Percentiles rank a stretch among this genome's conserved stretches.
phyloP scores from a whole-genome alignment of 1,140 invertebrate genomes.

The Saccostrea cuccullata region DNA sequence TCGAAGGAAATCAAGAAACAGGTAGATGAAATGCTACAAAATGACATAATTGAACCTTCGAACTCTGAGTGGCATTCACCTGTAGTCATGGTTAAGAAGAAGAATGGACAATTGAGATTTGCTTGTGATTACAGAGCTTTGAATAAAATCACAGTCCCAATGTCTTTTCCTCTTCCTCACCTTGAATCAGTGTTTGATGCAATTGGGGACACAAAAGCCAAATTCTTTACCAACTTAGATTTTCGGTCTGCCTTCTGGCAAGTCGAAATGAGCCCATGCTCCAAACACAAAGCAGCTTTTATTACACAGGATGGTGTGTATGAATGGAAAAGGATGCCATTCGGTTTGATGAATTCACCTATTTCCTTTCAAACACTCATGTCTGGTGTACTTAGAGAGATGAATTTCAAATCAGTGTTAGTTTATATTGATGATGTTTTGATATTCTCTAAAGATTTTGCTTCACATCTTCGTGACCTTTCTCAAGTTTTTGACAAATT shows the following conservation, averaged over 20 bases:
- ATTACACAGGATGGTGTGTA: slow-evolving; percentile 22
- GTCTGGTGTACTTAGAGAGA: slow-evolving; percentile 31
- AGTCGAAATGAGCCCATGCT: slow-evolving; percentile 46
- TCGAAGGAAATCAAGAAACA: slow-evolving; percentile 34
- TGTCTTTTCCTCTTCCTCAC: slow-evolving; percentile 47
- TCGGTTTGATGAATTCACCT: slow-evolving; percentile 25
- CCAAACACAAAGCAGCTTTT: slow-evolving; percentile 58
- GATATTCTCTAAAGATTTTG: slow-evolving; percentile 47
- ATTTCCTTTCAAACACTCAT: slow-evolving; percentile 33
- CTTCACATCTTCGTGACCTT: slow-evolving; percentile 44
- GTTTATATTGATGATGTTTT: slow-evolving; percentile 57
- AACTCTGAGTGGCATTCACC: slow-evolving; percentile 49
- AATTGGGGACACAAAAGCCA: background rate
- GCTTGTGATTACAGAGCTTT: slow-evolving; percentile 45
- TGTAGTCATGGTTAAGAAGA: slow-evolving; percentile 52
- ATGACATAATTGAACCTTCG: slow-evolving; percentile 51
- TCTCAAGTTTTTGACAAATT: slow-evolving; percentile 43
- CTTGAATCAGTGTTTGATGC: slow-evolving; percentile 39
- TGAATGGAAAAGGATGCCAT: slow-evolving; percentile 49
- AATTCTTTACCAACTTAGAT: slow-evolving; percentile 40
- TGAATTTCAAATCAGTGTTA: slow-evolving; percentile 42
- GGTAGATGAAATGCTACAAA: slow-evolving; percentile 52
- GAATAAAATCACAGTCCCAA: slow-evolving; percentile 44
- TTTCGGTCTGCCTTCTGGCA: slow-evolving; percentile 59
- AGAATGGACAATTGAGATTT: slow-evolving; percentile 35